Percentiles rank a stretch among this genome's conserved stretches.
These are phyloP conservation scores for Ptilonorhynchus violaceus DNA, from an alignment of 2,113 vertebrate species.

Conservation along the genomic window DNA sequence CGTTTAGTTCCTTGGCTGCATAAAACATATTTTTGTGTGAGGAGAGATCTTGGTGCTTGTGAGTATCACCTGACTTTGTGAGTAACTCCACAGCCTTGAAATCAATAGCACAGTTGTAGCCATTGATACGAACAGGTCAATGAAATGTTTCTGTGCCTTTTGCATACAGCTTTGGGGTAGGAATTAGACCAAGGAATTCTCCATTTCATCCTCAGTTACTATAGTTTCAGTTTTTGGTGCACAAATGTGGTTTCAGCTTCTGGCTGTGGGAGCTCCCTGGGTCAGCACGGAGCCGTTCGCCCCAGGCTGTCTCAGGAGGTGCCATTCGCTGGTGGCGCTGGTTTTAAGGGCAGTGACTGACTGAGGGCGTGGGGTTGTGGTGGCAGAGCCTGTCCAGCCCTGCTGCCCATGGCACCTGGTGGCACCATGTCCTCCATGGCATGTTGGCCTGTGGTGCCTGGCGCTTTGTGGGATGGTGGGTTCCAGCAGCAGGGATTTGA, in stretches of 20 bases:
- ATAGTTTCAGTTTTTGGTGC: background rate
- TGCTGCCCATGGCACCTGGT: background rate
- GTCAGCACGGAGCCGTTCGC: background rate
- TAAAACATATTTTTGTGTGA: background rate
- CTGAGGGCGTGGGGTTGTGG: background rate
- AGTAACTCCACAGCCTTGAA: background rate
- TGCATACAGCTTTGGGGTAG: background rate
- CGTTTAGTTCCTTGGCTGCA: background rate
- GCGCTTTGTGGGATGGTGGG: accelerated
- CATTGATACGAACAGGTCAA: background rate
- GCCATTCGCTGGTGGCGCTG: background rate
- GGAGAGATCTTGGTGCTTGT: background rate
- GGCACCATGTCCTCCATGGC: background rate
- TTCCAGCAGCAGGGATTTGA: background rate
- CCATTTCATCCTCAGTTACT: background rate
- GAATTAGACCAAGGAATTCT: background rate
- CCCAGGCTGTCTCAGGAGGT: background rate
- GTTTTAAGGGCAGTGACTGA: background rate
- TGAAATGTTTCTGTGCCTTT: background rate
- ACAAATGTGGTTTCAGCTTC: background rate
- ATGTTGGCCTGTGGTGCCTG: background rate
- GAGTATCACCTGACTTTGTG: background rate
- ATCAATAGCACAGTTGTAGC: background rate
- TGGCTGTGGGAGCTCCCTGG: background rate
- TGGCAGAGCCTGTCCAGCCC: background rate